Conservation (phyloP, 64 coral and sea anemone genomes). For the Montipora capricornis region DNA sequence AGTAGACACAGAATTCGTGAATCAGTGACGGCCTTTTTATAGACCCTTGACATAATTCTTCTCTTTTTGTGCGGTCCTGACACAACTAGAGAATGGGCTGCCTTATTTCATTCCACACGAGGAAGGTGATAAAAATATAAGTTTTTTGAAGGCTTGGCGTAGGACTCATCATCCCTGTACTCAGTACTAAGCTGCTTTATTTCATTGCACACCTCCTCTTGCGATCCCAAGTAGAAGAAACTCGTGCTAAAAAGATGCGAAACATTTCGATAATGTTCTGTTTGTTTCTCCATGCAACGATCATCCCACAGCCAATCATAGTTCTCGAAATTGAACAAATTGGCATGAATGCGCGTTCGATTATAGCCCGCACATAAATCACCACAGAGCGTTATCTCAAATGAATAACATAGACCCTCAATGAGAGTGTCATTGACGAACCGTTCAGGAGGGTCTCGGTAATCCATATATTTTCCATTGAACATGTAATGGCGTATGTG, state of each 20-base stretch:
- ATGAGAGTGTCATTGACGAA: not conserved
- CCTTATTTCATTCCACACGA: not conserved
- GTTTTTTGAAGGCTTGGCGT: no score
- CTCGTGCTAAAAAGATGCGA: not conserved
- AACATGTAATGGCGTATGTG: no score
- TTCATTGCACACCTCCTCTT: not conserved
- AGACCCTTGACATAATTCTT: no score
- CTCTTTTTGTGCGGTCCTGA: no score
- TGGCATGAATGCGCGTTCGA: not conserved
- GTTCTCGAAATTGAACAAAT: not conserved
- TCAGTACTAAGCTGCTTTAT: no score
- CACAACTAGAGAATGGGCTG: not conserved
- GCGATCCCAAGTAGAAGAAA: not conserved
- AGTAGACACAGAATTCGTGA: no score
- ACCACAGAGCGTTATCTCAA: not conserved
- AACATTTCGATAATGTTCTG: not conserved
- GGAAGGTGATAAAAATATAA: no score
- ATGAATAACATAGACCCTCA: not conserved
- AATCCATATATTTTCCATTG: no score
- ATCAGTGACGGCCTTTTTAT: no score
- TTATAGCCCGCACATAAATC: not conserved
- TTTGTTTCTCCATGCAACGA: slow-evolving; percentile 5
- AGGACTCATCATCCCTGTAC: no score
- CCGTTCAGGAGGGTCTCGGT: not conserved
- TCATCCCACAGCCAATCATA: no score